phyloP scores from a whole-genome alignment of 2,888 invertebrate species.

The Pemphredon lugubris region DNA sequence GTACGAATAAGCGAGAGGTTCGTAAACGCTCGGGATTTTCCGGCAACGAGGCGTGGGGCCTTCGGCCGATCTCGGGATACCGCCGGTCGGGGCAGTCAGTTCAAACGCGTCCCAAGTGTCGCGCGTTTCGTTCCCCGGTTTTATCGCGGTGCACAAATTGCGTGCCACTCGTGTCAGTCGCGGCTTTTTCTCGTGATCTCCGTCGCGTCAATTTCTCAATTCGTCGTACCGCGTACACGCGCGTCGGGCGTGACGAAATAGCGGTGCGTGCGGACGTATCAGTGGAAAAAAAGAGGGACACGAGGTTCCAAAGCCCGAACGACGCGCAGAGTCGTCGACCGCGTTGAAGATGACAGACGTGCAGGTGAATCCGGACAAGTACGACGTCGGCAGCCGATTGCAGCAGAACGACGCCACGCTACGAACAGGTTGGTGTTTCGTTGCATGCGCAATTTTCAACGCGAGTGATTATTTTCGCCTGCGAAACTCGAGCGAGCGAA shows the following conservation, averaged over 20 bases:
- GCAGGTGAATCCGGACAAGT: conserved; percentile 70
- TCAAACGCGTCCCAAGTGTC: conserved; percentile 73
- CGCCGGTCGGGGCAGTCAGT: conserved; percentile 72
- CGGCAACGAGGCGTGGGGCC: conserved; percentile 67
- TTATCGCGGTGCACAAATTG: conserved; percentile 2
- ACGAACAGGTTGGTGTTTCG: conserved; percentile 73
- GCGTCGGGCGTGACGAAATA: too few species aligned
- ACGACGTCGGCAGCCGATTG: conserved; percentile 62
- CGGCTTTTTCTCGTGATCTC: background rate
- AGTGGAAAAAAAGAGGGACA: background rate
- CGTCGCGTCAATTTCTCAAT: background rate
- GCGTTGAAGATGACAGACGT: conserved; percentile 75
- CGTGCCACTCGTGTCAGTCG: background rate
- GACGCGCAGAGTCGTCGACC: conserved; percentile 22
- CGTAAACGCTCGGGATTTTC: conserved; percentile 65
- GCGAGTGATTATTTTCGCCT: conserved; percentile 1
- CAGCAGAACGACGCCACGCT: conserved; percentile 64
- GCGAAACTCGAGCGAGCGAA: conserved; percentile 13
- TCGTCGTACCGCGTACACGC: too few species aligned
- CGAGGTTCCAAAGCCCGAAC: conserved; percentile 2
- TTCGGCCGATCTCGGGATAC: conserved; percentile 69
- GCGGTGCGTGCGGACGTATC: background rate
- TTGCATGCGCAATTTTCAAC: conserved; percentile 1
- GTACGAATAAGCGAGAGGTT: conserved; percentile 28
- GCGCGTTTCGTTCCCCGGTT: conserved; percentile 43